Conservation (phyloP, 2,113 vertebrate species). For the Physeter macrocephalus region DNA sequence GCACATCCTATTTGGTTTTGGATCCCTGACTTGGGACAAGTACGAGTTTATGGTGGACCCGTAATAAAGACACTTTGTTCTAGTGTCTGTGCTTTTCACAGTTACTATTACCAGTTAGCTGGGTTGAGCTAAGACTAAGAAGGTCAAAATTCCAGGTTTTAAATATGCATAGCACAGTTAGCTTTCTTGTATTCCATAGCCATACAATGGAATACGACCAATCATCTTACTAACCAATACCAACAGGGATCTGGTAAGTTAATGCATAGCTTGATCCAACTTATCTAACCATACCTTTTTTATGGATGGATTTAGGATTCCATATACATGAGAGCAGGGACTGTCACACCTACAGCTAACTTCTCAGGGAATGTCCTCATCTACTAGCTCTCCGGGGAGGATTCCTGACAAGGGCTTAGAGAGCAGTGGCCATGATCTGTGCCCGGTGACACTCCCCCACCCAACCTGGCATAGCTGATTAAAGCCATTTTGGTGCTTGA, state of each 20-base stretch:
- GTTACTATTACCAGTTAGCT: neutral
- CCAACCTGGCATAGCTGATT: neutral
- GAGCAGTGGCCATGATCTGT: neutral
- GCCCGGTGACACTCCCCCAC: neutral
- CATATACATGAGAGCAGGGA: neutral
- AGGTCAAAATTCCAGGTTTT: neutral
- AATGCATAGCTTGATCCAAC: neutral
- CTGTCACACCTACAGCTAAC: neutral
- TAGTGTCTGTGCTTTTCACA: neutral
- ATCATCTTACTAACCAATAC: neutral
- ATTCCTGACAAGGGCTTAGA: neutral
- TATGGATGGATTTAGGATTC: neutral
- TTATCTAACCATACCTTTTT: neutral
- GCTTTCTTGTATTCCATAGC: neutral
- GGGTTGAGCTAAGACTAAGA: neutral
- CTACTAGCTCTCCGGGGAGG: neutral
- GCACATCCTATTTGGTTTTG: constrained; percentile 20
- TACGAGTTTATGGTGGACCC: neutral
- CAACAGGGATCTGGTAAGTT: neutral
- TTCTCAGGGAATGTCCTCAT: neutral
- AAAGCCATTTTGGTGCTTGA: neutral
- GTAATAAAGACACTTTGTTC: constrained; percentile 38
- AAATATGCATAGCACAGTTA: neutral
- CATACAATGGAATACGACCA: neutral
- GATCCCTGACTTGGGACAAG: neutral